phyloP scores from a whole-genome alignment of 53 echinoderm and acorn worm genomes.

The Luidia sarsii region DNA sequence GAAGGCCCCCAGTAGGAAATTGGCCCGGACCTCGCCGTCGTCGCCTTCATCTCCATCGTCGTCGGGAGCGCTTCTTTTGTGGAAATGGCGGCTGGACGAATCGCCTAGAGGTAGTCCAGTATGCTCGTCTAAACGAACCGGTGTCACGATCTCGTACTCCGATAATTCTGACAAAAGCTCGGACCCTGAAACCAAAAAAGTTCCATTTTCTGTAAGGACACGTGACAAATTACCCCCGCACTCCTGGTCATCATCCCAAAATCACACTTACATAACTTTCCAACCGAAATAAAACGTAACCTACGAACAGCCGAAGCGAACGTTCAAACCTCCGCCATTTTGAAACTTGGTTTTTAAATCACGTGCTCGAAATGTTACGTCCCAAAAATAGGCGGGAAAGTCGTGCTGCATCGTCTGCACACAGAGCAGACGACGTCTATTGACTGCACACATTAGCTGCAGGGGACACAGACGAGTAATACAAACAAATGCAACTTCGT shows the following conservation, averaged over 20 bases:
- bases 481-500: too few relatives aligned
- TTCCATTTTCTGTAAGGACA: too few relatives aligned
- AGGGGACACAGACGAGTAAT: too few relatives aligned
- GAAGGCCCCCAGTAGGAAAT: constrained; percentile 81
- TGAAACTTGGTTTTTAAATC: not conserved
- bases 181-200: not conserved
- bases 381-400: constrained; percentile 6
- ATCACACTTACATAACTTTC: not conserved
- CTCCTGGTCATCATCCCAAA: not conserved
- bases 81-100: constrained; percentile 50
- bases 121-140: constrained; percentile 62
- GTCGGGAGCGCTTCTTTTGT: constrained; percentile 61
- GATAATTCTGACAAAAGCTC: constrained; percentile 57
- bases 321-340: not conserved
- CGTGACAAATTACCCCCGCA: too few relatives aligned
- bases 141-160: constrained; percentile 72
- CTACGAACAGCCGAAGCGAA: too few relatives aligned
- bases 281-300: too few relatives aligned
- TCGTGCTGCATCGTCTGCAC: too few relatives aligned
- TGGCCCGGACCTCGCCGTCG: constrained; percentile 29
- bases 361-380: not conserved
- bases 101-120: constrained; percentile 52
- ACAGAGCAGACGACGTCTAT: too few relatives aligned
- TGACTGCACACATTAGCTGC: too few relatives aligned
- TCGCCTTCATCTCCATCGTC: not conserved